Percentiles rank a stretch among this genome's conserved stretches.
phyloP scores from a whole-genome alignment of 2,888 invertebrate species.

The Drosophila macrospina region DNA sequence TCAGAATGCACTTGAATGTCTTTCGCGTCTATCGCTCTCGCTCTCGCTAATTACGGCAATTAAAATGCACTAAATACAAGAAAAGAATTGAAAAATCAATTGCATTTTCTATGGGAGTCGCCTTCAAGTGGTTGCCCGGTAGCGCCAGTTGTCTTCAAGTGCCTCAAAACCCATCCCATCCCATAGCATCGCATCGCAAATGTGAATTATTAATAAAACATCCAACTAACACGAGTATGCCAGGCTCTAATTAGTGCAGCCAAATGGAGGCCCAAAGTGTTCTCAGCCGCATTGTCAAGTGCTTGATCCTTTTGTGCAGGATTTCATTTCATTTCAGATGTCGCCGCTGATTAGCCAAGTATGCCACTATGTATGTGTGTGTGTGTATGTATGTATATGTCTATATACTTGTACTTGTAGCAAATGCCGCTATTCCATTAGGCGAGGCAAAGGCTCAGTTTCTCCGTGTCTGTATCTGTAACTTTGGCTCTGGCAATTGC shows the following conservation, averaged over 20 bases:
- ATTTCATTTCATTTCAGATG: conserved; percentile 49
- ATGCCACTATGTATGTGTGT: background rate
- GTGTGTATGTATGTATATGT: background rate
- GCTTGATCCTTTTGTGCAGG: conserved; percentile 58
- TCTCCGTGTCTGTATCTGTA: conserved; percentile 8
- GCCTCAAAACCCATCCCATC: conserved; percentile 21
- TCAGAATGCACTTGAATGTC: conserved; percentile 69
- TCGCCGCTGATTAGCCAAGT: conserved; percentile 66
- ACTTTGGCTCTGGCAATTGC: conserved; percentile 55
- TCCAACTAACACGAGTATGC: conserved; percentile 47
- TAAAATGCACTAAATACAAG: conserved; percentile 80
- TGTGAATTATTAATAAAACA: conserved; percentile 70
- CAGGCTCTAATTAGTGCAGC: conserved; percentile 51
- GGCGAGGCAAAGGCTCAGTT: conserved; percentile 27
- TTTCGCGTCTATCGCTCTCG: conserved; percentile 45
- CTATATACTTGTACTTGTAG: background rate
- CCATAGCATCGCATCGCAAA: conserved; percentile 3
- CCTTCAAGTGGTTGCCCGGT: conserved; percentile 62
- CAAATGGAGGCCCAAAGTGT: conserved; percentile 57
- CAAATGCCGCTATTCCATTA: conserved; percentile 55
- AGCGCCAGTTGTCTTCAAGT: conserved; percentile 61
- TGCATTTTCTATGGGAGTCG: conserved; percentile 45
- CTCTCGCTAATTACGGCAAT: conserved; percentile 78
- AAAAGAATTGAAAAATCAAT: conserved; percentile 57
- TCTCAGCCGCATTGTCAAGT: conserved; percentile 45